phyloP scores from a whole-genome alignment of 2,888 invertebrate species.

The Campaea margaritaria region DNA sequence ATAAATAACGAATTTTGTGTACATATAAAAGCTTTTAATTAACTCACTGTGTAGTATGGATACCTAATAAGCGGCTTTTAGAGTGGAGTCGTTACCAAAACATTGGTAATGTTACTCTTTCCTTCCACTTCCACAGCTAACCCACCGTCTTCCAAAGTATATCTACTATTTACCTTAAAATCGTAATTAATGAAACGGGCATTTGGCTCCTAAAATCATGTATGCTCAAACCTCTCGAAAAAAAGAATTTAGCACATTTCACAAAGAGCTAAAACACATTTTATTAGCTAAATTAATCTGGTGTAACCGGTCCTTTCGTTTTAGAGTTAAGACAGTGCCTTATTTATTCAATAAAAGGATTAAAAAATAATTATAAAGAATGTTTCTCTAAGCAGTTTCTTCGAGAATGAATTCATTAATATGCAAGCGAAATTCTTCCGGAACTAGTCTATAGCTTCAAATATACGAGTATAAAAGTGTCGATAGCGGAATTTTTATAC shows the following conservation, averaged over 20 bases:
- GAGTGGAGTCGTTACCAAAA: too few relatives aligned
- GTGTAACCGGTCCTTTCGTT: slow-evolving; percentile 24
- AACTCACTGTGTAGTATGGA: too few relatives aligned
- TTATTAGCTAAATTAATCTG: slow-evolving; percentile 25
- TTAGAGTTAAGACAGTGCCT: slow-evolving; percentile 2
- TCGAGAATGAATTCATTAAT: slow-evolving; percentile 14
- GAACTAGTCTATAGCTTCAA: background rate
- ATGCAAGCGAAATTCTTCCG: background rate
- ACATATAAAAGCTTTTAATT: too few relatives aligned
- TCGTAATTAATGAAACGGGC: background rate
- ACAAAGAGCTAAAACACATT: slow-evolving; percentile 32
- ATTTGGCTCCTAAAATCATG: slow-evolving; percentile 29
- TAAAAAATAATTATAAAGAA: slow-evolving; percentile 7
- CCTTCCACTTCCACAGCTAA: too few relatives aligned
- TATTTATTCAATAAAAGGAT: slow-evolving; percentile 11
- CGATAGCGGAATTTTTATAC: too few relatives aligned
- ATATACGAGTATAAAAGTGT: too few relatives aligned
- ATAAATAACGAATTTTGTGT: too few relatives aligned
- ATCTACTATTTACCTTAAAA: too few relatives aligned
- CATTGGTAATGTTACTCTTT: too few relatives aligned
- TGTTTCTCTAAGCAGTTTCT: slow-evolving; percentile 12
- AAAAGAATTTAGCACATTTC: slow-evolving; percentile 34
- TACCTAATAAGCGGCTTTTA: too few relatives aligned
- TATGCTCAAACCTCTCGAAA: slow-evolving; percentile 22
- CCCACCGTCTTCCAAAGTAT: too few relatives aligned